These are phyloP conservation scores for Euplexia lucipara DNA, from an alignment of 2,888 invertebrate genomes.

Conservation along the genomic window DNA sequence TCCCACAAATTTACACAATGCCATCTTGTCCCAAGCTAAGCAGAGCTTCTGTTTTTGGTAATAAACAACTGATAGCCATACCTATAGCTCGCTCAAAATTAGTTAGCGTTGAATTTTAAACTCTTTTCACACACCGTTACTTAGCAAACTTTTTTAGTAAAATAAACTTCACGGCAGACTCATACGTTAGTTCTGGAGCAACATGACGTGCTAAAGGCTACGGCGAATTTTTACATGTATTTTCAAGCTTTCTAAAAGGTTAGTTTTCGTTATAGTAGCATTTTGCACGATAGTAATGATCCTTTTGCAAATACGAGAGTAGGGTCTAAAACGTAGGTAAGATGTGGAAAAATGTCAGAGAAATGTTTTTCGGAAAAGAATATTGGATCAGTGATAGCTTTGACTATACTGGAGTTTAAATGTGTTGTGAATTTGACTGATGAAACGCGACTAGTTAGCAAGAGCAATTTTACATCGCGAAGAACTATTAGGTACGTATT, in stretches of 20 bases:
- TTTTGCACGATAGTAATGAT: conserved; percentile 43
- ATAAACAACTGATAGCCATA: no score
- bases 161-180: conserved; percentile 40
- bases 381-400: conserved; percentile 21
- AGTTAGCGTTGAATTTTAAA: conserved; percentile 35
- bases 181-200: conserved; percentile 39
- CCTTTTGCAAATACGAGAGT: conserved; percentile 24
- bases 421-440: neutral
- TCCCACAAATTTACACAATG: no score
- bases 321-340: conserved; percentile 28
- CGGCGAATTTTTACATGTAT: conserved; percentile 51
- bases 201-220: conserved; percentile 43
- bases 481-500: no score
- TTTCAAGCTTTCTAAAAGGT: conserved; percentile 40
- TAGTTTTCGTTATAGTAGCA: conserved; percentile 30
- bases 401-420: conserved; percentile 11
- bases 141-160: conserved; percentile 40
- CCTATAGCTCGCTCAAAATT: no score
- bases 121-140: conserved; percentile 51
- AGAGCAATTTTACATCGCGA: no score
- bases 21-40: no score
- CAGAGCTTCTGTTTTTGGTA: no score
- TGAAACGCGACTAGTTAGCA: conserved; percentile 2
- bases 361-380: conserved; percentile 24
- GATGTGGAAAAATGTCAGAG: conserved; percentile 13